Base-by-base conservation (phyloP, 2,888 invertebrate genomes). In the Cephalotes varians region DNA sequence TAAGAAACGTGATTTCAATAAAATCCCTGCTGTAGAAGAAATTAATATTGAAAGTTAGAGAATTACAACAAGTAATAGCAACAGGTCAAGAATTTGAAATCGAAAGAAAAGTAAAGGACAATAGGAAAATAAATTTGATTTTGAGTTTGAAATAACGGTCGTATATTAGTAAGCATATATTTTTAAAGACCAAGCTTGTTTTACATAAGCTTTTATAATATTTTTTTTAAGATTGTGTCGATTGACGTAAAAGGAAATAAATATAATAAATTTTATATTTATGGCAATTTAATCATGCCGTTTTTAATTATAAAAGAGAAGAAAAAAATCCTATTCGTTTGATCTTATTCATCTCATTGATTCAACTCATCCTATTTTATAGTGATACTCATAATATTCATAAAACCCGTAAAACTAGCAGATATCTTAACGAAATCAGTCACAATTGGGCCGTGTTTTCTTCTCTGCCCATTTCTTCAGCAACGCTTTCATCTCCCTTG, bases 401-500 rank as follows among this genome's bases (percentile, higher is more conserved):
- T 67, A 69, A 69, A 44, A 18, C 31, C 15, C 31, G 10, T 12
- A 47, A 37, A 62, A 83, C 76, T 72, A 71, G 64, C 58, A 58
- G 28, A 62, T 76, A 69, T 79, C 87, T 62, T 85, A 87, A 81
- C 67, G 56, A 77, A 90, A 88, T 87, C 40, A 40, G 4, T 40
- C 40, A 40, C 86, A 87, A 89, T 88, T 31, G 62, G 76, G 58
- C 74, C 54, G 58, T 62, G 44, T 18, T 54, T 31, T 54, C 47
- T 64, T 56, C 34, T 69, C 25, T 18, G 34, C 49, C 60, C 77
- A n/a, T 56, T 21, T 18, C 58, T 72, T 28, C 56, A 67, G 60
- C 49, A 73, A 34, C 21, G 28, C 54, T 56, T 47, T 56, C 76
- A 25, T 47, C 69, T 54, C 56, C 37, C 67, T 58, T 44, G 12